Evolutionary conservation across 2,888 invertebrate genomes (phyloP), one percentile per base, ranked within the genome.

Genomic region (Pegoplata infirma): DNA sequence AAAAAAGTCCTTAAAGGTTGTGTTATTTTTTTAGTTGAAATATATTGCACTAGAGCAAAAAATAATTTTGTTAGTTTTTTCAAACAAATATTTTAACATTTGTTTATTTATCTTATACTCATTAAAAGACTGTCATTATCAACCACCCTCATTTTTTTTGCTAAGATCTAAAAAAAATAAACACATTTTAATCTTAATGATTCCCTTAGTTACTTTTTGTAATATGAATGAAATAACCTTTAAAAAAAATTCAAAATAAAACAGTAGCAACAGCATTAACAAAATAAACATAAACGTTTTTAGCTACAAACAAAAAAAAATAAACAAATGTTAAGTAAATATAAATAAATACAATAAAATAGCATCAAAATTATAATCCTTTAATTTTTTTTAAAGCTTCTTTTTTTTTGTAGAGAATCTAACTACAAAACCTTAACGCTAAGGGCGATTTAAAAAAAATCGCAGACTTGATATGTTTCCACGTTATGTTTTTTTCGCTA

Each of bases 311-410:
- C 10, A 32, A 17, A 63, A 28, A 63, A 19, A 36, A 32, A 49
- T 36, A 61, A 21, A 1, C n/a, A 67, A 66, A 16, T 21, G 5
- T 16, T 55, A 72, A 69, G 25, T 40, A 56, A 56, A 56, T 47
- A 64, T 40, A 78, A 56, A 72, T 44, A 53, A 56, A 72, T 44
- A 53, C 46, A 56, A 51, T 61, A 53, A 64, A 66, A 75, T 46
- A 36, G 56, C 71, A 72, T 66, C 49, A 53, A 61, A 76, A 71
- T 78, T 61, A 72, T 80, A 81, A 81, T 80, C 78, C 81, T 80
- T 81, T 80, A 79, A 81, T 80, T 81, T 76, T 76, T 76, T 58
- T 12, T 17, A 73, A 68, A 73, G 67, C 49, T 63, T 44, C 19
- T 12, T 55, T 76, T n/a, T n/a, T 59, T 72, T 1, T n/a, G 53